A percentile compares a stretch with the other conserved stretches of the same genome.
Evolutionary conservation across 2,113 vertebrate species (phyloP).

Genomic region (Ia io): DNA sequence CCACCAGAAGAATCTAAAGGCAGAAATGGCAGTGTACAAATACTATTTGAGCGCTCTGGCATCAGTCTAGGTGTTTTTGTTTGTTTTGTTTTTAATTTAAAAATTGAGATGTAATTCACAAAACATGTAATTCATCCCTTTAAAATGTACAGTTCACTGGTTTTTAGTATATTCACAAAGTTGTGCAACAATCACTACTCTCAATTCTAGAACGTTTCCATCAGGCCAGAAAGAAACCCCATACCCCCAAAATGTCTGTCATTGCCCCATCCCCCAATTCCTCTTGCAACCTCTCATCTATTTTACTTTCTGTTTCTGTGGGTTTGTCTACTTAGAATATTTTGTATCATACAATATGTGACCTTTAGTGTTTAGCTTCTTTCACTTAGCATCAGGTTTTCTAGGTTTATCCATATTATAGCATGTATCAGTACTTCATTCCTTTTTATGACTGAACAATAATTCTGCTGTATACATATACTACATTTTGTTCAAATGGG

Average conservation of each 20-base stretch:
- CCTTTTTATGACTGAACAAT: not conserved
- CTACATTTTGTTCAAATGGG: not conserved
- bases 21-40: not conserved
- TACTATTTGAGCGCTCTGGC: not conserved
- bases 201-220: slow-evolving; percentile 1
- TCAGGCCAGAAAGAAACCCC: not conserved
- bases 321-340: not conserved
- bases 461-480: not conserved
- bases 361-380: not conserved
- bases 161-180: slow-evolving; percentile 19
- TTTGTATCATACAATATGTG: not conserved
- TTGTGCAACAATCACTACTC: not conserved
- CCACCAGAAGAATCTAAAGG: not conserved
- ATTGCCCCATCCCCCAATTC: not conserved
- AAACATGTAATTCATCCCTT: not conserved
- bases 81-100: not conserved
- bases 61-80: not conserved
- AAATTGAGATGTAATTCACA: not conserved
- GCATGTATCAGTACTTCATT: not conserved
- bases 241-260: not conserved
- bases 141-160: not conserved
- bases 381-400: not conserved
- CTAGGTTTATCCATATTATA: not conserved
- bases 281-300: not conserved
- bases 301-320: not conserved